Base-by-base conservation (phyloP, 2,888 invertebrate genomes). In the Melinaea marsaeus region DNA sequence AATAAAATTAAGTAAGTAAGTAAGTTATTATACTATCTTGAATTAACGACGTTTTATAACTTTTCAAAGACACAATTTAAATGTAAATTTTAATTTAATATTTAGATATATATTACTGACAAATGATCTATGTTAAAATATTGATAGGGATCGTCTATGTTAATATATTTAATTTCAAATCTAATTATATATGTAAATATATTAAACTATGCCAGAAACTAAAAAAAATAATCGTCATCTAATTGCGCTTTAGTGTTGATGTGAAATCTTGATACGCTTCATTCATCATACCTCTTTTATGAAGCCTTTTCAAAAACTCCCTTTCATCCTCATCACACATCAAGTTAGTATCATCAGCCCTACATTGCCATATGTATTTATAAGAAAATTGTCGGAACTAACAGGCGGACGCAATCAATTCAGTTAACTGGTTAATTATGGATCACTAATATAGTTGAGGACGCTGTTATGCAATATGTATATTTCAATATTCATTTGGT, bases 371-470 rank as follows among this genome's bases (percentile, higher is more conserved):
- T 58, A 35, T 48, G 51, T 62, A 47, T 37, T 54, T 48, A 62
- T 55, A 60, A 67, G 65, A 61, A 65, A 66, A 68, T 68, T 57
- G 59, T 55, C 59, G 65, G 69, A 69, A 69, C 69, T 67, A 66
- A 62, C 57, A 68, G 71, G 73, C 86, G 90, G 90, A 90, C 79
- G 79, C 75, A 84, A 88, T 85, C 88, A 85, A 90, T 89, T 90
- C 75, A 81, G 79, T 72, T 85, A 90, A 90, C 83, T 81, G 74
- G 81, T 79, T 89, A 90, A 90, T 90, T 89, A 85, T 73, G 71
- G 78, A 75, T 77, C 74, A 75, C 70, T 83, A 79, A 77, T 78
- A 78, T 81, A 82, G 79, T 75, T 73, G 69, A 73, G 75, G 80
- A 81, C 62, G 69, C 71, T 55, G 56, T 74, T 63, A 79, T 72